Evolutionary conservation across 1,140 invertebrate genomes (phyloP), one percentile per base, ranked within the genome.

Genomic region (Anadara kagoshimensis): DNA sequence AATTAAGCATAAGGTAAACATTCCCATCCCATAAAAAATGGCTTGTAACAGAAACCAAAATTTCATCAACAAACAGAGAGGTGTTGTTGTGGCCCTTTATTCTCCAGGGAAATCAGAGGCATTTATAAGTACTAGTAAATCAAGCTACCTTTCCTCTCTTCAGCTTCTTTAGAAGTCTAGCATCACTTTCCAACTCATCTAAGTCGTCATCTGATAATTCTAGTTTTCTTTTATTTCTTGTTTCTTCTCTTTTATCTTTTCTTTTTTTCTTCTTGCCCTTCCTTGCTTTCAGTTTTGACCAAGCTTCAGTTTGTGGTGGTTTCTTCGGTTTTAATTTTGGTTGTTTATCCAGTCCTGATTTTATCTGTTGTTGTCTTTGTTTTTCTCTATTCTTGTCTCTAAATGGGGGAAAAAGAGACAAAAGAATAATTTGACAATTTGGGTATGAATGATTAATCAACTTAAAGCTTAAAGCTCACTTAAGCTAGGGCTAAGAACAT

Each of bases 91-190:
- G n/a, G n/a, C n/a, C n/a, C n/a, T n/a, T n/a, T n/a, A n/a, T n/a
- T n/a, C n/a, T n/a, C n/a, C n/a, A n/a, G n/a, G n/a, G n/a, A n/a
- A n/a, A n/a, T n/a, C n/a, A n/a, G n/a, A n/a, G n/a, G n/a, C n/a
- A n/a, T n/a, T n/a, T n/a, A n/a, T n/a, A n/a, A n/a, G n/a, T n/a
- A n/a, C n/a, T n/a, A n/a, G n/a, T n/a, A n/a, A n/a, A n/a, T n/a
- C n/a, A n/a, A 62, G 36, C 41, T 70, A 92, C 90, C 85, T 97
- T 97, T 82, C 94, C 94, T 82, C 93, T 95, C 86, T 97, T 97
- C 0, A 96, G 90, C 85, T 96, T 96, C 86, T 97, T 98, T 22
- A 97, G 91, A 44, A 98, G 89, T 1, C 93, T 92, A 56, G 95
- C 92, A 88, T 98, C 96, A 74, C 93, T 93, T 8, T 93, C 93